phyloP scores from a whole-genome alignment of 2,888 invertebrate species.

The Nineta flava region DNA sequence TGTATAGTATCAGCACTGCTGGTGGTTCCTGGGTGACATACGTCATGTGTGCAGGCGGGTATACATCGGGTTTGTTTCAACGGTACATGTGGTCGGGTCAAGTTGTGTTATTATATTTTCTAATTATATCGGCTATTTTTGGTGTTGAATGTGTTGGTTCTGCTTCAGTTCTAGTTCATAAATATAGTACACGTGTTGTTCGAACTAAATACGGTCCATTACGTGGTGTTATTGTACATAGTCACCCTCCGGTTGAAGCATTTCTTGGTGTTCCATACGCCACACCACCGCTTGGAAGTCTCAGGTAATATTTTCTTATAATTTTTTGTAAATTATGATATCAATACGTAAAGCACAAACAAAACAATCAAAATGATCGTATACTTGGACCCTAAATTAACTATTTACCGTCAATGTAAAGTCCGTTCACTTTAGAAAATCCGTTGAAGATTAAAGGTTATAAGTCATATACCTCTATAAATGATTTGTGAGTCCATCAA shows the following conservation, averaged over 20 bases:
- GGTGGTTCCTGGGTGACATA: not conserved
- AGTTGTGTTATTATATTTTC: slow-evolving; percentile 9
- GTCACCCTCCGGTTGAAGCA: slow-evolving; percentile 72
- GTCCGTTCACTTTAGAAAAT: too few relatives aligned
- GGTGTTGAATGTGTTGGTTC: slow-evolving; percentile 18
- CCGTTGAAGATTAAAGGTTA: too few relatives aligned
- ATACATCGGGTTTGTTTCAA: not conserved
- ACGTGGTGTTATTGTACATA: slow-evolving; percentile 68
- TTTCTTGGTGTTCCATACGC: slow-evolving; percentile 91
- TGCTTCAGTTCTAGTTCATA: slow-evolving; percentile 42
- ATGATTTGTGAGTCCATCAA: too few relatives aligned
- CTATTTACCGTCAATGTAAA: too few relatives aligned
- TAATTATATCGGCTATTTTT: slow-evolving; percentile 15
- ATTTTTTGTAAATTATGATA: too few relatives aligned
- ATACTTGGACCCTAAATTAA: too few relatives aligned
- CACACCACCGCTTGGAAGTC: slow-evolving; percentile 74
- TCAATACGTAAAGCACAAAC: too few relatives aligned
- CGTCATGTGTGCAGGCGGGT: slow-evolving; percentile 2
- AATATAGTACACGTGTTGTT: slow-evolving; percentile 68
- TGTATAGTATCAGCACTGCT: not conserved
- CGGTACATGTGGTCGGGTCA: not conserved
- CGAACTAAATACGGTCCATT: slow-evolving; percentile 81
- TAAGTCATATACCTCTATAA: too few relatives aligned
- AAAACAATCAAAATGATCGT: too few relatives aligned
- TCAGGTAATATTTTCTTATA: slow-evolving; percentile 41